These are phyloP conservation scores for Sphaeridia pumilis DNA, from an alignment of 2,888 invertebrate species.

Conservation along the genomic window DNA sequence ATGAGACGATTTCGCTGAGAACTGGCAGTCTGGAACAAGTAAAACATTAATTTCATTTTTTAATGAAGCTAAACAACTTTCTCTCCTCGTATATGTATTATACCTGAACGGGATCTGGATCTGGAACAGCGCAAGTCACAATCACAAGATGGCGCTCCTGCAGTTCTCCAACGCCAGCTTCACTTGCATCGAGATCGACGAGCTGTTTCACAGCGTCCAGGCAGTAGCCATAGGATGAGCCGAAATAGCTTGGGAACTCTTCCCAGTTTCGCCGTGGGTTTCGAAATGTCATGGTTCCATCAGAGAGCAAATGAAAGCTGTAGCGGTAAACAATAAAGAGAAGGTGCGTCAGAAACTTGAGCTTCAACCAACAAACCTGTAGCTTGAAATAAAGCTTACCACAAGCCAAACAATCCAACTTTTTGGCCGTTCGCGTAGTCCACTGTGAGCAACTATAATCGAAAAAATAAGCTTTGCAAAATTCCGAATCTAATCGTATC, in stretches of 20 bases:
- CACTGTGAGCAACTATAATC: not conserved
- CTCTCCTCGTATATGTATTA: no score
- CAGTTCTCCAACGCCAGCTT: not conserved
- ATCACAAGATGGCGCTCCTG: not conserved
- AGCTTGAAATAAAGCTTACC: no score
- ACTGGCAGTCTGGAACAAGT: not conserved
- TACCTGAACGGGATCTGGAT: not conserved
- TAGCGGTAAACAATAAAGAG: no score
- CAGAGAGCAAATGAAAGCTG: not conserved
- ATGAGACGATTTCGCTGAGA: not conserved
- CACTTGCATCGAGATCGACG: not conserved
- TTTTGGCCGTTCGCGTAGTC: not conserved
- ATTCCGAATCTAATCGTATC: no score
- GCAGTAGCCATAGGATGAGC: not conserved
- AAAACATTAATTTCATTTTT: not conserved
- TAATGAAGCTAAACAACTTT: not conserved
- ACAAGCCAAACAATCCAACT: not conserved
- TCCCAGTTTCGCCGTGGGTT: constrained; percentile 3
- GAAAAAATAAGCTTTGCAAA: no score
- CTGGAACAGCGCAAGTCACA: not conserved
- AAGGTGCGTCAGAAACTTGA: no score
- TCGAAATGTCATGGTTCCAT: constrained; percentile 1
- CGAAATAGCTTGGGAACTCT: not conserved
- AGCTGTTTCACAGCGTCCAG: not conserved
- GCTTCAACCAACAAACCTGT: no score